Conservation (phyloP, 2,888 invertebrate genomes). For the Sphaerophoria taeniata region DNA sequence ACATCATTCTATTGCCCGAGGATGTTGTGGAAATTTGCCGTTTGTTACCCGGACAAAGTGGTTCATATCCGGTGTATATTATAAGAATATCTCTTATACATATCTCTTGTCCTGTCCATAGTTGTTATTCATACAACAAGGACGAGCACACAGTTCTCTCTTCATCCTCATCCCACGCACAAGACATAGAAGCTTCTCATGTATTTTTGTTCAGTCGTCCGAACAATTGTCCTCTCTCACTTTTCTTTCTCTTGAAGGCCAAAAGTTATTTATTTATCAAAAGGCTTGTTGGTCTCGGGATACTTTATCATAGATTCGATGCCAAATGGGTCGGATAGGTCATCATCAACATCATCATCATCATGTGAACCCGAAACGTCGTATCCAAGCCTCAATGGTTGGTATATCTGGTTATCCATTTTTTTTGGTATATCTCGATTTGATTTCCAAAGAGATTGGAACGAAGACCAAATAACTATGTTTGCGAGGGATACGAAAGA, state of each 20-base stretch:
- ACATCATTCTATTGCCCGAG: constrained; percentile 30
- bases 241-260: constrained; percentile 27
- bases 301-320: constrained; percentile 48
- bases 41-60: constrained; percentile 51
- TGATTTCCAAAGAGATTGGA: not conserved
- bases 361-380: constrained; percentile 57
- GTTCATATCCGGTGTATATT: constrained; percentile 43
- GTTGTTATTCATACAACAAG: not conserved
- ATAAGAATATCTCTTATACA: not conserved
- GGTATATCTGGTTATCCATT: constrained; percentile 28
- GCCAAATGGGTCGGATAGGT: constrained; percentile 67
- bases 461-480: constrained; percentile 7
- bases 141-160: not conserved
- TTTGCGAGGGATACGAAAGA: constrained; percentile 4
- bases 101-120: not conserved
- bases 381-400: constrained; percentile 24
- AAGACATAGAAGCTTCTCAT: not conserved
- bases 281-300: constrained; percentile 23
- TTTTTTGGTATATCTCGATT: not conserved
- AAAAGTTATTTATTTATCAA: constrained; percentile 67
- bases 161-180: not conserved
- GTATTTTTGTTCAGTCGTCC: constrained; percentile 30
- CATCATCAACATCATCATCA: constrained; percentile 53
- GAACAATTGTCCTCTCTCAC: constrained; percentile 33
- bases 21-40: constrained; percentile 56